These are phyloP conservation scores for Mystacides longicornis DNA, from an alignment of 2,888 invertebrate genomes.

Conservation along the genomic window DNA sequence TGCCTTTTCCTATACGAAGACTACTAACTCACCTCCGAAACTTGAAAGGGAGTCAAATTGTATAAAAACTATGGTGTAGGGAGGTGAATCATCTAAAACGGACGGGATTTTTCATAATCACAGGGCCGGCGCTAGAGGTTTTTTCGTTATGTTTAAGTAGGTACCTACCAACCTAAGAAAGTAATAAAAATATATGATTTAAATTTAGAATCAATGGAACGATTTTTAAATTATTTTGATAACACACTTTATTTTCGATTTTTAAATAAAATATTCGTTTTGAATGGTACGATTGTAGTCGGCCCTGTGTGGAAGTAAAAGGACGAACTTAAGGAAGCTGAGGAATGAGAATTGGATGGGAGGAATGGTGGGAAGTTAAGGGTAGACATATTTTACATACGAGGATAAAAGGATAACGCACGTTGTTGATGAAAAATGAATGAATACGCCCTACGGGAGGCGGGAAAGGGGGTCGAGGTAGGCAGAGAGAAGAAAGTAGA, in stretches of 20 bases:
- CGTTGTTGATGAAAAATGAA: conserved; percentile 25
- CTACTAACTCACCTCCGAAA: too few species aligned
- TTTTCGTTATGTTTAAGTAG: too few species aligned
- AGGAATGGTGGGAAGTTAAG: conserved; percentile 4
- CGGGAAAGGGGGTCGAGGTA: background rate
- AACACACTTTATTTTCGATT: too few species aligned
- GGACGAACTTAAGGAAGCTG: background rate
- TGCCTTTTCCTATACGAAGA: too few species aligned
- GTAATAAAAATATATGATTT: too few species aligned
- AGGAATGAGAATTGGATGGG: conserved; percentile 1
- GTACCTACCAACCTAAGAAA: too few species aligned
- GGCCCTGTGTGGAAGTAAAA: background rate
- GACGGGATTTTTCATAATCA: conserved; percentile 14
- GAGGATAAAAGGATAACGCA: conserved; percentile 24
- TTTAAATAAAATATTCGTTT: too few species aligned
- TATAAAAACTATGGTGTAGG: conserved; percentile 3
- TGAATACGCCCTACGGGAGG: conserved; percentile 19
- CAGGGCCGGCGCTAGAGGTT: background rate
- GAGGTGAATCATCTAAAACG: conserved; percentile 16
- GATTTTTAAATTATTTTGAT: too few species aligned
- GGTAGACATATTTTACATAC: conserved; percentile 26
- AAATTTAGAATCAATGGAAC: too few species aligned
- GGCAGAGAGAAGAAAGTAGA: background rate
- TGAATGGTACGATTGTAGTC: too few species aligned
- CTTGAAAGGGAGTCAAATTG: background rate